Evolutionary conservation across 2,113 vertebrate species (phyloP).

Genomic region (Garra rufa): DNA sequence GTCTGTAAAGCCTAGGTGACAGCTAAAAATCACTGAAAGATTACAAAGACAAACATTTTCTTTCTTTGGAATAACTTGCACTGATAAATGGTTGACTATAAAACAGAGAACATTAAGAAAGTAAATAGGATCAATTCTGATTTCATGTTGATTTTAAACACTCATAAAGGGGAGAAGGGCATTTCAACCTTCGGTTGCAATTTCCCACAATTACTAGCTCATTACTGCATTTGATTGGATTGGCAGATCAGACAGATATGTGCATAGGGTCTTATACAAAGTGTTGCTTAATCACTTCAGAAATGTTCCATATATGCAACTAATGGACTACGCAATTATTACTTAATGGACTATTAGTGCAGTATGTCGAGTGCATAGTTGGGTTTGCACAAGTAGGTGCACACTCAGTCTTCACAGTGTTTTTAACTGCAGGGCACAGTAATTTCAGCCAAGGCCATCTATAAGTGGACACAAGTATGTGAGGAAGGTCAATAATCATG

Average conservation of each 20-base stretch:
- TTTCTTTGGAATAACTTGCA: not conserved
- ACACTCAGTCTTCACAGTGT: not conserved
- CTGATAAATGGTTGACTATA: not conserved
- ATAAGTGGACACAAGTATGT: constrained; percentile 18
- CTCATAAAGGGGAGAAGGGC: not conserved
- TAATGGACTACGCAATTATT: not conserved
- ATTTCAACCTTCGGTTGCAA: not conserved
- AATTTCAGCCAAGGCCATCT: not conserved
- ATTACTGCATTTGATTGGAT: constrained; percentile 6
- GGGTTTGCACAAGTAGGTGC: not conserved
- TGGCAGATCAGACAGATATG: not conserved
- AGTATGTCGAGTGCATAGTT: not conserved
- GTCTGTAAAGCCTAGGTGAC: not conserved
- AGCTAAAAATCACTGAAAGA: not conserved
- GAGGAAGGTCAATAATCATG: constrained; percentile 34
- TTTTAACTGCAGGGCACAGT: not conserved
- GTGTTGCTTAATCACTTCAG: not conserved
- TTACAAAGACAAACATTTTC: not conserved
- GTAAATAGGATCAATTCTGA: not conserved
- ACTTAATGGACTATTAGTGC: not conserved
- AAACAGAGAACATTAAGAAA: not conserved
- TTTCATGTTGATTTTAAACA: not conserved
- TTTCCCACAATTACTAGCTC: constrained; percentile 11
- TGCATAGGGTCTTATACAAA: not conserved
- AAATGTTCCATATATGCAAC: not conserved